These are phyloP conservation scores for Speoplatyrhinus poulsoni DNA, from an alignment of 2,113 vertebrate species.

Conservation along the genomic window DNA sequence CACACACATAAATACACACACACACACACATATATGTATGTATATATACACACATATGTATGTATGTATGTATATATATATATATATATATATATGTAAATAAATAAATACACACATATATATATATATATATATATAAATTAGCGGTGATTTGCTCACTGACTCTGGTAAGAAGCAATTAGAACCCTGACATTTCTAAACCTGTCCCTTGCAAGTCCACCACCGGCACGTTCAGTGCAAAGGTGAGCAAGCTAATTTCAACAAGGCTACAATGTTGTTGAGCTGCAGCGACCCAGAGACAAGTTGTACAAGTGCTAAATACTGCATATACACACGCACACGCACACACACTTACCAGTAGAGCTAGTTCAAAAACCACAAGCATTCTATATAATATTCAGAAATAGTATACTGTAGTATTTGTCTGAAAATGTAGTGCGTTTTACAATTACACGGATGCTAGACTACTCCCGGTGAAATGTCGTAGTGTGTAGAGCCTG, in stretches of 20 bases:
- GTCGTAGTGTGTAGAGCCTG: too few species aligned
- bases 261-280: not conserved
- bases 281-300: not conserved
- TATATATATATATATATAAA: not conserved
- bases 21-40: too few species aligned
- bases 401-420: too few species aligned
- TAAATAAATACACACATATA: not conserved
- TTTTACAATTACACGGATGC: too few species aligned
- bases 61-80: too few species aligned
- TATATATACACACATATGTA: too few species aligned
- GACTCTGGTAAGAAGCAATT: slow-evolving; percentile 45
- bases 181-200: slow-evolving; percentile 56
- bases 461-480: too few species aligned
- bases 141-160: slow-evolving; percentile 31
- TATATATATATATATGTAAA: not conserved
- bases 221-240: not conserved
- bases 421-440: too few species aligned
- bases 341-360: slow-evolving; percentile 6
- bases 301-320: not conserved
- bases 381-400: too few species aligned
- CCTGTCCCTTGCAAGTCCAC: slow-evolving; percentile 25
- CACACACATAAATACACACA: too few species aligned
- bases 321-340: not conserved
- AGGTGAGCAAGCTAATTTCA: slow-evolving; percentile 9
- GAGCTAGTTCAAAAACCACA: too few species aligned